A percentile compares a stretch with the other conserved stretches of the same genome.
Evolutionary conservation across 1,140 invertebrate species (phyloP).

Genomic region (Cyrtorhinus lividipennis): DNA sequence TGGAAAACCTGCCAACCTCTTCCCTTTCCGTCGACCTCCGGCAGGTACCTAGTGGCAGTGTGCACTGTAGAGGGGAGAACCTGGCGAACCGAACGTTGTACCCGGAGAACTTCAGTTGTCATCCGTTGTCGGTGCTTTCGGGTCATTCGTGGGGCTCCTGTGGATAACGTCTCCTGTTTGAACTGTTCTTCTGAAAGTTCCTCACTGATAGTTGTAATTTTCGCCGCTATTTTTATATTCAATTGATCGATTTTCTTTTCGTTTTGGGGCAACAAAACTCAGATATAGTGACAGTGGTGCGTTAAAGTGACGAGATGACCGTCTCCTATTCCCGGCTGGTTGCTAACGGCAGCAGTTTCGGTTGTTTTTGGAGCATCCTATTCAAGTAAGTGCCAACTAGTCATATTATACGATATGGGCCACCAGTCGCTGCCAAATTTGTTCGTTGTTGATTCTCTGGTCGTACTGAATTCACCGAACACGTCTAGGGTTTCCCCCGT

Average conservation of each 20-base stretch:
- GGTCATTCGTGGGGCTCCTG: background rate
- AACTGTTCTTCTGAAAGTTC: background rate
- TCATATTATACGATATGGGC: no score
- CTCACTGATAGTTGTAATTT: background rate
- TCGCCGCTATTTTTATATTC: background rate
- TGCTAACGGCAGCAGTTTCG: constrained; percentile 76
- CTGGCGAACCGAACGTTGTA: no score
- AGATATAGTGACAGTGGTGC: background rate
- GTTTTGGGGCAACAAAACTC: background rate
- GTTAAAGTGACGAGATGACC: constrained; percentile 42
- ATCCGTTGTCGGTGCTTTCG: constrained; percentile 1
- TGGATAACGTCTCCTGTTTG: background rate
- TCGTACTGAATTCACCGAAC: no score
- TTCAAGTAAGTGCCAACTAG: constrained; percentile 57
- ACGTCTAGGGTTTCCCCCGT: no score
- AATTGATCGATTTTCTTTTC: background rate
- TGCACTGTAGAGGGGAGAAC: no score
- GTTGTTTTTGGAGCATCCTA: constrained; percentile 76
- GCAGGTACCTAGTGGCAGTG: no score
- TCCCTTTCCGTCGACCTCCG: no score
- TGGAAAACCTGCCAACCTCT: no score
- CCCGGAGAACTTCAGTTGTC: background rate
- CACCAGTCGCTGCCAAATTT: no score
- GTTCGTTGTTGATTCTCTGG: no score
- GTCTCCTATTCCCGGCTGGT: constrained; percentile 76